Conservation (phyloP, 2,888 invertebrate species). For the Notocelia uddmanniana region DNA sequence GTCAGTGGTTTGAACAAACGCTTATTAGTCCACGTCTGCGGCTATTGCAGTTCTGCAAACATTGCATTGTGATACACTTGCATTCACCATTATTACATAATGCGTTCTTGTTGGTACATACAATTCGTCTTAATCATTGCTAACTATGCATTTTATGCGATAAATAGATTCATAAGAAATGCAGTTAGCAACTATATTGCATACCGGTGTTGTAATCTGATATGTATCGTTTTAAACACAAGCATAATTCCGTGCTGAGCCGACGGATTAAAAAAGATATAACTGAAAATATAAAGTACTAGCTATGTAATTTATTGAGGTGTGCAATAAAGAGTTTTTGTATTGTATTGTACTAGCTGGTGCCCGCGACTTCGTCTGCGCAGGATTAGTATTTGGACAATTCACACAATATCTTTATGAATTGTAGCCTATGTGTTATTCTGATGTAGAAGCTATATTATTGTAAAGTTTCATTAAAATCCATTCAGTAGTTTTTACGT, state of each 20-base stretch:
- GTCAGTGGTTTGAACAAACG: constrained; percentile 20
- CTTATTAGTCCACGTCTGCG: constrained; percentile 27
- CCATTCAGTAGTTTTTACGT: too few species aligned
- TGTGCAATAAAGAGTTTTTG: too few species aligned
- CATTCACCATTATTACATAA: constrained; percentile 4
- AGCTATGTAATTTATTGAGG: too few species aligned
- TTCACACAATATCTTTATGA: too few species aligned
- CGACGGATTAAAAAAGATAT: constrained; percentile 13
- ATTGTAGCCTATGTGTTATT: too few species aligned
- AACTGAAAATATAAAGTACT: constrained; percentile 27
- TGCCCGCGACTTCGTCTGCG: too few species aligned
- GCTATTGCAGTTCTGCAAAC: constrained; percentile 7
- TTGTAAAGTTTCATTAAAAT: too few species aligned
- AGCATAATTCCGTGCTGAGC: background rate
- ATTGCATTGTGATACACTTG: constrained; percentile 25
- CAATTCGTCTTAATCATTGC: constrained; percentile 21
- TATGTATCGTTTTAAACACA: constrained; percentile 8
- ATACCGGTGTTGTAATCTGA: constrained; percentile 10
- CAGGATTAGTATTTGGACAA: too few species aligned
- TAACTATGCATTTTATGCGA: constrained; percentile 9
- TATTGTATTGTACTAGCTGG: too few species aligned
- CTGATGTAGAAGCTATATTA: too few species aligned
- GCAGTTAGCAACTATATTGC: constrained; percentile 4
- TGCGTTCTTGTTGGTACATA: background rate
- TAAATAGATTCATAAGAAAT: constrained; percentile 21